Evolutionary conservation across 2,113 vertebrate species (phyloP).

Genomic region (Peromyscus leucopus): DNA sequence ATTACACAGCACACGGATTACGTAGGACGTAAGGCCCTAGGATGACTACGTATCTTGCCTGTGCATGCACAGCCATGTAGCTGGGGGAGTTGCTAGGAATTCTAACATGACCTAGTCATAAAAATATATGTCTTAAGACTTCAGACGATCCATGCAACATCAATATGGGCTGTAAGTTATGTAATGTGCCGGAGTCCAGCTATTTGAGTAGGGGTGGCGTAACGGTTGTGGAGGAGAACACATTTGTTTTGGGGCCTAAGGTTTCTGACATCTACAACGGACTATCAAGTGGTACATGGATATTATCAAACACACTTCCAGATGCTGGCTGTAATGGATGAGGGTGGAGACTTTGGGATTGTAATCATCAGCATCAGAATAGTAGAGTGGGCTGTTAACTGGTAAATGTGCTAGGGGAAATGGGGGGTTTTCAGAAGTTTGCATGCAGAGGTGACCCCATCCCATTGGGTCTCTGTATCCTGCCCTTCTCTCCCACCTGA

Average conservation of each 20-base stretch:
- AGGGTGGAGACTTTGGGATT: not conserved
- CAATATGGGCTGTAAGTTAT: not conserved
- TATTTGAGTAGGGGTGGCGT: not conserved
- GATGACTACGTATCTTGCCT: no score
- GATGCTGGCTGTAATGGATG: not conserved
- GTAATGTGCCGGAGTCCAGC: not conserved
- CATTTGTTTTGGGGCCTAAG: not conserved
- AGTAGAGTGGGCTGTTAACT: not conserved
- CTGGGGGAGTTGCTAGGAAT: no score
- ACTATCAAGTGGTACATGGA: not conserved
- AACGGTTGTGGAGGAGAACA: not conserved
- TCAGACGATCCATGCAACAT: not conserved
- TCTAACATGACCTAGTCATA: not conserved
- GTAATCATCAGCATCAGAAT: not conserved
- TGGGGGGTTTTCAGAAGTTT: not conserved
- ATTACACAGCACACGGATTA: no score
- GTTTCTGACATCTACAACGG: not conserved
- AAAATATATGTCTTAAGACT: not conserved
- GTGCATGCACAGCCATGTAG: no score
- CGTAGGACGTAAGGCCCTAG: no score
- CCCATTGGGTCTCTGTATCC: rapidly evolving
- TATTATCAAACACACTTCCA: not conserved
- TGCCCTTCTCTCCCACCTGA: not conserved
- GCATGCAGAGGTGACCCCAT: not conserved
- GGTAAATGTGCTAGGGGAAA: not conserved